These are phyloP conservation scores for Nebria salina DNA, from an alignment of 2,888 invertebrate species.

Conservation along the genomic window DNA sequence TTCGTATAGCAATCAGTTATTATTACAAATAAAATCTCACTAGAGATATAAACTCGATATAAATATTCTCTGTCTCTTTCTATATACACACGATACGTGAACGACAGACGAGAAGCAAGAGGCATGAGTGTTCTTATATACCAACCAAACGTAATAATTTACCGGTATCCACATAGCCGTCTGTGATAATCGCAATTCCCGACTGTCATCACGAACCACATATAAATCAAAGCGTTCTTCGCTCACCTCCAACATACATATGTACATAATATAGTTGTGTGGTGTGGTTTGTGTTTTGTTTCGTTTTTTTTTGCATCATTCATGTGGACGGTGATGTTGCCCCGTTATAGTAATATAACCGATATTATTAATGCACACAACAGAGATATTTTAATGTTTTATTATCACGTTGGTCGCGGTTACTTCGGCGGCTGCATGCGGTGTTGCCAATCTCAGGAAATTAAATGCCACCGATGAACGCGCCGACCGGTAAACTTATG, in stretches of 20 bases:
- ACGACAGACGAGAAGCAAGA: no score
- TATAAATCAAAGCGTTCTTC: slow-evolving; percentile 23
- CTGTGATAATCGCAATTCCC: slow-evolving; percentile 22
- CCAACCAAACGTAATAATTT: background rate
- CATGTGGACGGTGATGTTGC: background rate
- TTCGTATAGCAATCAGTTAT: background rate
- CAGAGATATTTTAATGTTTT: slow-evolving; percentile 43
- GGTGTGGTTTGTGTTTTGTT: background rate
- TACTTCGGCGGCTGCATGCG: slow-evolving; percentile 40
- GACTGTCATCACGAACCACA: slow-evolving; percentile 29
- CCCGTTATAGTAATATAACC: slow-evolving; percentile 13
- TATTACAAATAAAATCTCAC: background rate
- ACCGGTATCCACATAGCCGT: slow-evolving; percentile 12
- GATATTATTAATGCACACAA: slow-evolving; percentile 40
- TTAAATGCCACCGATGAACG: slow-evolving; percentile 27
- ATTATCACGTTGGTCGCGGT: slow-evolving; percentile 35
- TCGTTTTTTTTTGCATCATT: slow-evolving; percentile 4
- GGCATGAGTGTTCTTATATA: background rate
- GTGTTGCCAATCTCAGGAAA: slow-evolving; percentile 45
- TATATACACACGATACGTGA: background rate
- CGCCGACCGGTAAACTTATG: slow-evolving; percentile 26
- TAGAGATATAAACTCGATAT: no score
- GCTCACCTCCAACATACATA: background rate
- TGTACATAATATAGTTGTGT: slow-evolving; percentile 4
- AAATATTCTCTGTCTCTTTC: no score